Conservation (phyloP, 2,113 vertebrate genomes). For the Megaceryle maxima region DNA sequence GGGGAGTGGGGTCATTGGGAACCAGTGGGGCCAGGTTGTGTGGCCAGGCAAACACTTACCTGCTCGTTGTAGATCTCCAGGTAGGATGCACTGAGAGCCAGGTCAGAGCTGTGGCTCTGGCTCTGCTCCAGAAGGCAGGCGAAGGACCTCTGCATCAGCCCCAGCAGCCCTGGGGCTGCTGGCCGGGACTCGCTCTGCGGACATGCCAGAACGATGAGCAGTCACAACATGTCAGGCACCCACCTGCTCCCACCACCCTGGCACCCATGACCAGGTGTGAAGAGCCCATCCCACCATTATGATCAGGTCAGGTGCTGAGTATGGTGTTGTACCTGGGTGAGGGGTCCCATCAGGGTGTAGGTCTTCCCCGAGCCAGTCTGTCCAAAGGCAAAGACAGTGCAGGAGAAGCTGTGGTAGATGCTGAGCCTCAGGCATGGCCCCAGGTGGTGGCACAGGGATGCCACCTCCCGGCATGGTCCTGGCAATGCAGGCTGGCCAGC, state of each 20-base stretch:
- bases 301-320: accelerated
- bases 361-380: slow-evolving; percentile 81
- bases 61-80: slow-evolving; percentile 83
- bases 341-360: slow-evolving; percentile 77
- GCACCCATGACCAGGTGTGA: accelerated
- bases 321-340: slow-evolving; percentile 55
- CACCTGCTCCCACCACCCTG: neutral
- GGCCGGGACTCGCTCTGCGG: slow-evolving; percentile 19
- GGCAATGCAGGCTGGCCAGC: neutral
- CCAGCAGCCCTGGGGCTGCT: neutral
- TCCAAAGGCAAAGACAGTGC: slow-evolving; percentile 79
- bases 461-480: neutral
- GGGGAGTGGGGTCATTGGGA: accelerated
- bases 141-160: slow-evolving; percentile 77
- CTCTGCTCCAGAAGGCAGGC: slow-evolving; percentile 72
- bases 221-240: accelerated
- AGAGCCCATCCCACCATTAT: neutral
- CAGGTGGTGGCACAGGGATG: neutral
- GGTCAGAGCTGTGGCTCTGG: neutral
- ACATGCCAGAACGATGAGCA: accelerated
- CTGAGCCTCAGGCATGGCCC: neutral
- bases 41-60: neutral
- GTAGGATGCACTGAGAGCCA: slow-evolving; percentile 75
- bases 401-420: slow-evolving; percentile 70
- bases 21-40: neutral